Percentiles rank a stretch among this genome's conserved stretches.
Evolutionary conservation across 2,888 invertebrate species (phyloP).

Genomic region (Drosophila siamana): DNA sequence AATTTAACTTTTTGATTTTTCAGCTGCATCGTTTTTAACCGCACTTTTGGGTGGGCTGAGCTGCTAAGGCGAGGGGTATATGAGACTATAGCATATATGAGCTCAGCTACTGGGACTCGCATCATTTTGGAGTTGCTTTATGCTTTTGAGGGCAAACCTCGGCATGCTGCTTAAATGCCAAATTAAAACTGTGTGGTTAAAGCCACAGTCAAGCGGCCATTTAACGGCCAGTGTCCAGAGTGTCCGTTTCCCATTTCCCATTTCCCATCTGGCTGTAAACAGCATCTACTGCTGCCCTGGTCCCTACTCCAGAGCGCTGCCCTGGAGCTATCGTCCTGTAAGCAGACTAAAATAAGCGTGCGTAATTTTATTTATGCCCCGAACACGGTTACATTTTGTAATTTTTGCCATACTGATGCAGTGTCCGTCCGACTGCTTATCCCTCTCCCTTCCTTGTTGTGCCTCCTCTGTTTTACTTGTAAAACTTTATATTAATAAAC

Average conservation of each 20-base stretch:
- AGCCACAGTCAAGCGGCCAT: slow-evolving; percentile 56
- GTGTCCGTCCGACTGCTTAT: slow-evolving; percentile 10
- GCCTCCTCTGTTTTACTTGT: slow-evolving; percentile 33
- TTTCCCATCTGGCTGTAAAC: too few species aligned
- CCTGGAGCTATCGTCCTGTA: slow-evolving; percentile 66
- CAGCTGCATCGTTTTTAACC: slow-evolving; percentile 60
- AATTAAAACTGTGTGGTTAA: slow-evolving; percentile 84
- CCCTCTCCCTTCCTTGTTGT: neutral
- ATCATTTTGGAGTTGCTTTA: slow-evolving; percentile 68
- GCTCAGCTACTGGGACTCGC: slow-evolving; percentile 22
- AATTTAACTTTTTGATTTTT: slow-evolving; percentile 79
- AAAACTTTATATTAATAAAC: slow-evolving; percentile 81
- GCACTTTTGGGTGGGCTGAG: slow-evolving; percentile 24
- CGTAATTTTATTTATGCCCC: slow-evolving; percentile 85
- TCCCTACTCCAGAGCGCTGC: neutral
- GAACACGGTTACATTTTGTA: slow-evolving; percentile 82
- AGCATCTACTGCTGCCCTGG: neutral
- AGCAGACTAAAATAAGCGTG: slow-evolving; percentile 84
- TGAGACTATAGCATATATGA: neutral
- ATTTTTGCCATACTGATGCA: slow-evolving; percentile 73
- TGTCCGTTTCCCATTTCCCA: slow-evolving; percentile 5
- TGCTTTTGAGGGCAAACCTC: slow-evolving; percentile 42
- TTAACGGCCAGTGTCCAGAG: slow-evolving; percentile 41
- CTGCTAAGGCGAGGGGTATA: neutral
- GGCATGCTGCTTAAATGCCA: slow-evolving; percentile 77